Base-by-base conservation (phyloP, 1,140 invertebrate species). In the Adoxophyes honmai region DNA sequence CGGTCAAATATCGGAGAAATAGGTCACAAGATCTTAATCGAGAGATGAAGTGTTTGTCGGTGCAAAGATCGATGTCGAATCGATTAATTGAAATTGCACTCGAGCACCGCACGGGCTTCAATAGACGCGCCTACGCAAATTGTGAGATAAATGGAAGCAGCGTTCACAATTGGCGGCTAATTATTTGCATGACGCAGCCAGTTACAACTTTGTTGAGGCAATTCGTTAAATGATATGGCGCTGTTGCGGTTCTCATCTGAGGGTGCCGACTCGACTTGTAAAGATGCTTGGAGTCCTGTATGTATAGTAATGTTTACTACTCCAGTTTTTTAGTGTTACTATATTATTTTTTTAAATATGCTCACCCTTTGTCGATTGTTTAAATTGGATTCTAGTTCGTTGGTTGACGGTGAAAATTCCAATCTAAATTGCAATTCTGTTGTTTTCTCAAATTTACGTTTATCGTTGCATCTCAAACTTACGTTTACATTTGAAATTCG, bases 21-120 rank as follows among this genome's bases (percentile, higher is more conserved):
- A 61, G 70, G 80, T 71, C 74, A 77, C 57, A 54, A 53, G 67
- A 72, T 75, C 68, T 77, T 74, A 83, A 82, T 82, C 68, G 68
- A 79, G 67, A 78, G 73, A 84, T 80, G 78, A 80, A 84, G 78
- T 84, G 79, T 75, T 71, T 55, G 55, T 55, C 63, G 71, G 84
- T 74, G 77, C 81, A 86, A 81, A 84, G 79, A 86, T 86, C 80
- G 82, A 86, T 85, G 81, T 79, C 80, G 78, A 82, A 86, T 86
- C 81, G 80, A 82, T 88, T 88, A 86, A 28, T 18, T 18, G 73
- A 62, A 81, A 82, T 84, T 83, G 85, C 80, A 83, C 66, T 70
- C 64, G 63, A 61, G 68, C 59, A 65, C 58, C 62, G 57, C 55
- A 59, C 60, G 52, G 58, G 73, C 68, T 73, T 79, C 75, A 84